phyloP scores from a whole-genome alignment of 2,888 invertebrate species.

The Archaeoteleia sp. region DNA sequence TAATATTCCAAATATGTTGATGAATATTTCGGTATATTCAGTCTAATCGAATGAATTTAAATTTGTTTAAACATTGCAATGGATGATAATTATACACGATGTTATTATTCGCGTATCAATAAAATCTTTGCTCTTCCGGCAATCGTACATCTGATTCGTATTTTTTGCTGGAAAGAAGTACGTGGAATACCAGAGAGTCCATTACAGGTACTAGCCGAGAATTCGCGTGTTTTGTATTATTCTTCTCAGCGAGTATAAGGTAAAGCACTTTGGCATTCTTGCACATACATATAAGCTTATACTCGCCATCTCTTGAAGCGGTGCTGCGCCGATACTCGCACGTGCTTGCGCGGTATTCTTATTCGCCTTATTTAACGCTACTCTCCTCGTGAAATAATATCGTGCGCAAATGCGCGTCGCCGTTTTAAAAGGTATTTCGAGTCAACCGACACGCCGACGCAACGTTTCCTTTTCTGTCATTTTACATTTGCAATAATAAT shows the following conservation, averaged over 20 bases:
- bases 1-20: too few relatives aligned
- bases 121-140: conserved; percentile 21
- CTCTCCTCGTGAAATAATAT: conserved; percentile 59
- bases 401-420: conserved; percentile 50
- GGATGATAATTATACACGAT: too few relatives aligned
- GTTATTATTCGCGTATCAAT: conserved; percentile 13
- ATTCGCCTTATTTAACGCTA: conserved; percentile 63
- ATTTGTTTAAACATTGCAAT: too few relatives aligned
- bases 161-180: conserved; percentile 20
- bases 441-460: conserved; percentile 51
- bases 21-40: too few relatives aligned
- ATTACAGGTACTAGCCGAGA: conserved; percentile 38
- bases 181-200: conserved; percentile 38
- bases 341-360: conserved; percentile 44
- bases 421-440: conserved; percentile 61
- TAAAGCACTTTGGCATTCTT: conserved; percentile 62
- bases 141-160: conserved; percentile 19
- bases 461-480: conserved; percentile 14
- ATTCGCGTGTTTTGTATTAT: conserved; percentile 46
- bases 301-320: conserved; percentile 20
- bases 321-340: conserved; percentile 32
- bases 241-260: conserved; percentile 60
- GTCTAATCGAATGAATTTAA: too few relatives aligned
- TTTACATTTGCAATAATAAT: conserved; percentile 19
- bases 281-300: conserved; percentile 39